A percentile compares a stretch with the other conserved stretches of the same genome.
Conservation (phyloP, 2,888 invertebrate species). For the Himalopsyche anomala region DNA sequence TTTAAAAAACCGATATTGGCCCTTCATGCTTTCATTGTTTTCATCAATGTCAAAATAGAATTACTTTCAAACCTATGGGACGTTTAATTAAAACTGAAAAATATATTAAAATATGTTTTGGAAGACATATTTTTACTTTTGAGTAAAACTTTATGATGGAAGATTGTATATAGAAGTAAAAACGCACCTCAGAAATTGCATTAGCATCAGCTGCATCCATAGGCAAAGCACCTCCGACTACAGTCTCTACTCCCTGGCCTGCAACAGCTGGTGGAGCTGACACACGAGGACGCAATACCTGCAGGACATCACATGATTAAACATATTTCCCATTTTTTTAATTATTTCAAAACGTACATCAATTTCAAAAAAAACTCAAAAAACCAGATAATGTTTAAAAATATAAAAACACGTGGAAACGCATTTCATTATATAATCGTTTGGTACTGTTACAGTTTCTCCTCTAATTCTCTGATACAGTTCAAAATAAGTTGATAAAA, state of each 20-base stretch:
- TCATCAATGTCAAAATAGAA: too few relatives aligned
- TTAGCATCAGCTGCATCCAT: constrained; percentile 96
- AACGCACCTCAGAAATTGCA: constrained; percentile 90
- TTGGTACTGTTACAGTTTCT: too few relatives aligned
- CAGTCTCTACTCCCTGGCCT: constrained; percentile 68
- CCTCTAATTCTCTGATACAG: too few relatives aligned
- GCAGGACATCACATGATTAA: not conserved
- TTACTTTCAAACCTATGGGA: too few relatives aligned
- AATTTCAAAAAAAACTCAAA: too few relatives aligned
- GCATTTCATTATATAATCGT: too few relatives aligned
- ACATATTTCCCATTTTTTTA: too few relatives aligned
- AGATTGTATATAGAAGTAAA: too few relatives aligned
- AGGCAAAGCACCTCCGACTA: constrained; percentile 79
- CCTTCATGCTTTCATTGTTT: too few relatives aligned
- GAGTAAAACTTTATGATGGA: not conserved
- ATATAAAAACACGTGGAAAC: too few relatives aligned
- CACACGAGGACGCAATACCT: constrained; percentile 75
- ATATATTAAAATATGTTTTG: not conserved
- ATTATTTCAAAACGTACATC: not conserved
- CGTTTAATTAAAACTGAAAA: not conserved
- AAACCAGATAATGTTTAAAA: too few relatives aligned
- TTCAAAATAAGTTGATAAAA: not conserved
- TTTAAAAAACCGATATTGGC: too few relatives aligned
- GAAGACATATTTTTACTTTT: not conserved
- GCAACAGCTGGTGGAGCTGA: constrained; percentile 57